phyloP scores from a whole-genome alignment of 1,140 invertebrate species.

The Pogonomyrmex californicus region DNA sequence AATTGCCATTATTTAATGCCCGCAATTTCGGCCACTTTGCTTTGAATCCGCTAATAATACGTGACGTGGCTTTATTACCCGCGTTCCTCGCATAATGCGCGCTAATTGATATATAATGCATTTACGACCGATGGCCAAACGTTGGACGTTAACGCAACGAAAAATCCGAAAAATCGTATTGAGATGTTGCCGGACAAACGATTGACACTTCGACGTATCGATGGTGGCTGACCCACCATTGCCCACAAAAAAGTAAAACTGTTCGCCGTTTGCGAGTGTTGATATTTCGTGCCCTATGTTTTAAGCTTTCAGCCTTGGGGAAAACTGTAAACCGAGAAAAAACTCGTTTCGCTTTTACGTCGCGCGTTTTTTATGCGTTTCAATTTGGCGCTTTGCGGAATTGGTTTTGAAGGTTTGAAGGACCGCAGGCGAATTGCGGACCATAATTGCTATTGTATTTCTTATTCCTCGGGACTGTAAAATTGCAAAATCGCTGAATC shows the following conservation, averaged over 20 bases:
- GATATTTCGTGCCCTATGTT: background rate
- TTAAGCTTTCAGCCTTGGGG: background rate
- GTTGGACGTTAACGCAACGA: background rate
- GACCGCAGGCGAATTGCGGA: background rate
- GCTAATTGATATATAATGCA: constrained; percentile 20
- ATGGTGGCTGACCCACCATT: background rate
- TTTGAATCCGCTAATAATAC: constrained; percentile 46
- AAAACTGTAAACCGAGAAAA: background rate
- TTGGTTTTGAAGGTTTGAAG: background rate
- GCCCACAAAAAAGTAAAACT: background rate
- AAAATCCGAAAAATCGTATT: background rate
- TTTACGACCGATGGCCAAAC: background rate
- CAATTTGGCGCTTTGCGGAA: background rate
- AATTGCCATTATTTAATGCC: constrained; percentile 41
- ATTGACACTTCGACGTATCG: background rate
- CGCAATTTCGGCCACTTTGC: constrained; percentile 49
- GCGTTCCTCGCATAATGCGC: constrained; percentile 4
- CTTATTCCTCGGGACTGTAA: background rate
- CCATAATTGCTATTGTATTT: background rate
- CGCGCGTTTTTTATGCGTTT: constrained; percentile 15
- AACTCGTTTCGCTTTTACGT: constrained; percentile 39
- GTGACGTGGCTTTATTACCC: constrained; percentile 38
- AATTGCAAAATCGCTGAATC: background rate
- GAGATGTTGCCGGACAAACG: background rate
- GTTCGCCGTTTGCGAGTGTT: background rate